Base-by-base conservation (phyloP, 1,140 invertebrate genomes). In the Drosophila bifasciata region DNA sequence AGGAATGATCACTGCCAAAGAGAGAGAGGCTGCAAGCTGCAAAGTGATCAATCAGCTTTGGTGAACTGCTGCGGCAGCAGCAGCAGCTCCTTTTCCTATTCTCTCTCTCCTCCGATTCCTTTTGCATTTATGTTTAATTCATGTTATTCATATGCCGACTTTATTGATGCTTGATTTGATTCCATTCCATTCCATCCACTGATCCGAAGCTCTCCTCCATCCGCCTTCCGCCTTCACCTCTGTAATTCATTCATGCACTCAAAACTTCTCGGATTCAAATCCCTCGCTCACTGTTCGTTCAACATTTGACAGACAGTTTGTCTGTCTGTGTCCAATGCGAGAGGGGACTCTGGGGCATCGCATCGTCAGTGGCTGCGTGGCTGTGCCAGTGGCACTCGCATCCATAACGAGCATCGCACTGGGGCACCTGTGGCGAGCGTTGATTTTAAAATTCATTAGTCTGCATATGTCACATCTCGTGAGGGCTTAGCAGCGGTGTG, bases 371-470 rank as follows among this genome's bases (percentile, higher is more conserved):
- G 69, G 56, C 41, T 61, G 17, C 53, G 19, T 58, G 43, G n/a
- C 23, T n/a, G 32, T 52, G 51, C 19, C 32, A 58, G 60, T 25
- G 32, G 53, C 43, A 53, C 46, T n/a, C 51, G 59, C 58, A 45
- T 48, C 44, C 50, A 56, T 62, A 49, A 61, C 64, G 63, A 55
- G 48, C 32, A 19, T 1, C 16, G 28, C 28, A 9, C 9, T 3
- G 32, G 75, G 60, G 83, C 83, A 88, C 83, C 83, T 88, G 83
- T 89, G 83, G 83, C 63, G 83, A 83, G 83, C 83, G 83, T 88
- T 85, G 86, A 90, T 90, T 90, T 90, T 90, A 90, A 90, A 90
- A 90, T 90, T 90, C 89, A 90, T 90, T 90, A 90, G 89, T 86
- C 89, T 89, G 84, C 80, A 86, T 86, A 80, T 90, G 84, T 90